Base-by-base conservation (phyloP, 2,888 invertebrate genomes). In the Acleris holmiana region DNA sequence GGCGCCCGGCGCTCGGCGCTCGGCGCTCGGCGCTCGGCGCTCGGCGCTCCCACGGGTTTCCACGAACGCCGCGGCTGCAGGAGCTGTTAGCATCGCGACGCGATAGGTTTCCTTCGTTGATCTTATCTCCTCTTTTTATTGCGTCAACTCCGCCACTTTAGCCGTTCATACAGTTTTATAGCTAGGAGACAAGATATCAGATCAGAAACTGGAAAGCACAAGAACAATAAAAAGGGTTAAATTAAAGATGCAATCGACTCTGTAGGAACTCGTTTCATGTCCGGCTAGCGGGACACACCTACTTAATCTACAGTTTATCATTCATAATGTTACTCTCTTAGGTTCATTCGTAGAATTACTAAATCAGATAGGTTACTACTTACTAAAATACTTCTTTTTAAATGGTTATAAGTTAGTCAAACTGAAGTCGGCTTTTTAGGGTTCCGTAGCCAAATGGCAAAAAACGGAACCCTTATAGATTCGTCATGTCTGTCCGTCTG, bases 1-100 rank as follows among this genome's bases (percentile, higher is more conserved):
- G n/a, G n/a, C n/a, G n/a, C n/a, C n/a, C n/a, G n/a, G n/a, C n/a
- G n/a, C n/a, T n/a, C n/a, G n/a, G n/a, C n/a, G n/a, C n/a, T n/a
- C n/a, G n/a, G n/a, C n/a, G 47, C 46, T 2, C 23, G 18, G 46
- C 8, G 54, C 18, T 40, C 7, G 25, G 23, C 23, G 23, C 23
- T 5, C 23, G 53, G 10, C 68, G 72, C 72, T 76, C 74, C 74
- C 76, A 73, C 76, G 77, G 69, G 64, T 70, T 78, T 78, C 78
- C 72, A 63, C 71, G 74, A 74, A 76, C 66, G 23, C 59, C 51
- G 69, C 68, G 58, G 61, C 63, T 51, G 62, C 54, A 61, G 56
- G 44, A 66, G 68, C 64, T 69, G 67, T 68, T 59, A 68, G 69
- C 67, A 63, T 61, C 59, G 57, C 54, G 50, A 57, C 65, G 62